These are phyloP conservation scores for Sesia apiformis DNA, from an alignment of 2,888 invertebrate genomes.

Conservation along the genomic window DNA sequence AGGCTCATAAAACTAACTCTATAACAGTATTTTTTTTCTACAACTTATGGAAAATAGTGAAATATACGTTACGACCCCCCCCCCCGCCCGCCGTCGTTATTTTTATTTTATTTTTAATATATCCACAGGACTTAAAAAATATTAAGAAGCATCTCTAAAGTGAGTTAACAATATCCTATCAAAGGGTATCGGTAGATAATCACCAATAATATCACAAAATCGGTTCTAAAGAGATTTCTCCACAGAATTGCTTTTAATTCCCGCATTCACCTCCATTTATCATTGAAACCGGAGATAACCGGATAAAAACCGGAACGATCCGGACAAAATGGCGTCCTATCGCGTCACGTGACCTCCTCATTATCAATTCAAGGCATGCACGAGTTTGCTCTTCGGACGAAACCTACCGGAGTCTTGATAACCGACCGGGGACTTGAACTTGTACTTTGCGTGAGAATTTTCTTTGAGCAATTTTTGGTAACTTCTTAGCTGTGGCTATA, in stretches of 20 bases:
- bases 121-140: no score
- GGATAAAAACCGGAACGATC: background rate
- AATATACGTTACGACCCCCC: no score
- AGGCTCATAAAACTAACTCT: no score
- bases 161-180: no score
- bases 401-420: conserved; percentile 5
- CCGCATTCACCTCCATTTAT: background rate
- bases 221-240: background rate
- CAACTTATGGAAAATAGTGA: no score
- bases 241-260: background rate
- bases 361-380: conserved; percentile 8
- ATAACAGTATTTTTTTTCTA: no score
- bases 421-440: conserved; percentile 2
- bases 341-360: background rate
- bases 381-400: conserved; percentile 7
- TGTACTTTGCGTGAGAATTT: background rate
- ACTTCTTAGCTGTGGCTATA: background rate
- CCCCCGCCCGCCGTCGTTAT: no score
- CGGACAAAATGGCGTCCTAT: conserved; percentile 2
- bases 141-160: no score
- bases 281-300: conserved; percentile 1
- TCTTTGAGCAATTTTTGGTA: background rate
- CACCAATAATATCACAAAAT: no score
- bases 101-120: no score
- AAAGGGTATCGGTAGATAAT: no score